Conservation (phyloP, 2,888 invertebrate species). For the Candidula unifasciata region DNA sequence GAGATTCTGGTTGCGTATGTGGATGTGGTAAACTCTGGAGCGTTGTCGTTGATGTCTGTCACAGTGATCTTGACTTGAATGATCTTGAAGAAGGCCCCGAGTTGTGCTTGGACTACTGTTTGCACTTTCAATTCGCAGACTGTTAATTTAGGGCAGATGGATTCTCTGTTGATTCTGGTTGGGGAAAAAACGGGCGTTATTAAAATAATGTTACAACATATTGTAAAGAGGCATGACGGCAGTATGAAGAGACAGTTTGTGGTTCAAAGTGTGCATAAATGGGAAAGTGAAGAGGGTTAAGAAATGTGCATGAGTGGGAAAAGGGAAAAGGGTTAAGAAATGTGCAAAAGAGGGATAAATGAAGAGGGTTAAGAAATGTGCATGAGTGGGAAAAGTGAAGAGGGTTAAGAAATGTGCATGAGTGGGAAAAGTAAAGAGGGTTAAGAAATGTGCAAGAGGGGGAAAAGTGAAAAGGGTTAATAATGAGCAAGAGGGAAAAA, state of each 20-base stretch:
- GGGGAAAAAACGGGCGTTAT: neutral
- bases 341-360: no score
- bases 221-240: neutral
- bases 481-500: no score
- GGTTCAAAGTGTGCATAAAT: neutral
- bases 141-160: constrained; percentile 45
- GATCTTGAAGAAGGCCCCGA: constrained; percentile 81
- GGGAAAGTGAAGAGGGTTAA: neutral
- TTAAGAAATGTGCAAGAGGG: no score
- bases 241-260: no score
- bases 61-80: constrained; percentile 59
- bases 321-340: no score
- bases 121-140: constrained; percentile 58
- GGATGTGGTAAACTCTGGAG: constrained; percentile 58
- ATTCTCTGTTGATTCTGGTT: constrained; percentile 55
- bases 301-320: neutral
- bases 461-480: no score
- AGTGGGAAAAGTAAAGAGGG: no score
- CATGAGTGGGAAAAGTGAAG: no score
- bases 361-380: neutral
- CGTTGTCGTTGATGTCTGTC: constrained; percentile 66
- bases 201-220: neutral
- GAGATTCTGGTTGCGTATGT: constrained; percentile 35
- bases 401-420: no score
- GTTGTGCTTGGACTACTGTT: constrained; percentile 57